Base-by-base conservation (phyloP, 1,140 invertebrate genomes). In the Lepidostoma basale region DNA sequence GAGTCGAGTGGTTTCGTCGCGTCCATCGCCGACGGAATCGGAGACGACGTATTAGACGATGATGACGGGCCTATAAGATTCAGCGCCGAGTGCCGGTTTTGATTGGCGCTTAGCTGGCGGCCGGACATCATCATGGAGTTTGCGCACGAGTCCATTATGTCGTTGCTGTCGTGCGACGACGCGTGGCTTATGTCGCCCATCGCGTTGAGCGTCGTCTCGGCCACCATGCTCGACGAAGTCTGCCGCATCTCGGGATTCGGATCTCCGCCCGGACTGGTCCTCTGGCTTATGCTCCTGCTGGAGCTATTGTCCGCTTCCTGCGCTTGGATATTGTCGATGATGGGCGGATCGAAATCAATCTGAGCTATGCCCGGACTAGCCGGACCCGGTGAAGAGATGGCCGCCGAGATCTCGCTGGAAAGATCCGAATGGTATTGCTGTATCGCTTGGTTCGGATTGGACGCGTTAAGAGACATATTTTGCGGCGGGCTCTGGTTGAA, bases 331-430 rank as follows among this genome's bases (percentile, higher is more conserved):
- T 36, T 70, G 74, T 77, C 76, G 66, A 76, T 74, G 54, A 78
- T 78, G 49, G 90, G 89, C 25, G 89, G 90, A 74, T 93, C 91
- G 75, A 92, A 93, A 77, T 92, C 91, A 3, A 90, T 88, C 67
- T 90, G 88, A 28, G 88, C 87, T 72, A 91, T 82, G 72, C 85
- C 87, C 28, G 89, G 88, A 5, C 88, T 90, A 39, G 85, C 86
- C 26, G 87, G 80, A 18, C 86, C 85, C 33, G 88, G 85, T 10
- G 89, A 91, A 39, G 89, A 90, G 67, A 92, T 91, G 9, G 88
- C 90, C 0, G 90, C 90, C 73, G 88, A 90, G 66, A 92, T 92
- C 75, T 92, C 90, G 36, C 88, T 89, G 33, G 89, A 90, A 30
- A 92, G 78, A 76, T 92, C 90, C 2, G 89, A 91, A 76, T 90